Evolutionary conservation across 1,140 invertebrate genomes (phyloP), one percentile per base, ranked within the genome.

Genomic region (Anastrepha ludens): DNA sequence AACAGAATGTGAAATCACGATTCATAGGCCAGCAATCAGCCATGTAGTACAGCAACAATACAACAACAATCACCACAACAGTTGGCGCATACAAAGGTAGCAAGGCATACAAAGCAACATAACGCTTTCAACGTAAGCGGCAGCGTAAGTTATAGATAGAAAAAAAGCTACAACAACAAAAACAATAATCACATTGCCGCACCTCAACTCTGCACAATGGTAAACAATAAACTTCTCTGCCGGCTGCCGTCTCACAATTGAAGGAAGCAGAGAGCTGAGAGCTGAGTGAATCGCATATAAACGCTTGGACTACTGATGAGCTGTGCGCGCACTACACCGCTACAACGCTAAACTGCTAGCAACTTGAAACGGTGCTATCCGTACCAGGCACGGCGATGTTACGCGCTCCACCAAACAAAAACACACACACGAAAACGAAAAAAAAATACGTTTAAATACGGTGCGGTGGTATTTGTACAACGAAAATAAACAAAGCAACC

Each of bases 301-400:
- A 74, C 67, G 17, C 44, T 74, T 74, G 74, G 47, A 81, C 39
- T 55, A 41, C 74, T 55, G 74, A 55, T 81, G 44, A 55, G 74
- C 50, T 81, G 47, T 29, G 11, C 15, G 74, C 74, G 74, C 74
- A 55, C 15, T 55, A 81, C 74, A 81, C 15, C 44, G 74, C 41
- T 55, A 81, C 74, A 81, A 13, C 74, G 74, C 15, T 55, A 81
- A 81, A 81, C 50, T 81, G 74, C 47, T 50, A 29, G 74, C 44
- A 81, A 81, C 74, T 81, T 81, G 74, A 81, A 81, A 81, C 47
- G 50, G 74, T 81, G 74, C 74, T 81, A 81, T 55, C 74, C 74
- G 74, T 81, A 47, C 74, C 74, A 81, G 74, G 74, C 74, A 81
- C 74, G 74, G n/a, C 74, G 74, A 81, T 47, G 74, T 81, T 81